A percentile compares a stretch with the other conserved stretches of the same genome.
These are phyloP conservation scores for Stictonetta naevosa DNA, from an alignment of 2,113 vertebrate species.

Conservation along the genomic window DNA sequence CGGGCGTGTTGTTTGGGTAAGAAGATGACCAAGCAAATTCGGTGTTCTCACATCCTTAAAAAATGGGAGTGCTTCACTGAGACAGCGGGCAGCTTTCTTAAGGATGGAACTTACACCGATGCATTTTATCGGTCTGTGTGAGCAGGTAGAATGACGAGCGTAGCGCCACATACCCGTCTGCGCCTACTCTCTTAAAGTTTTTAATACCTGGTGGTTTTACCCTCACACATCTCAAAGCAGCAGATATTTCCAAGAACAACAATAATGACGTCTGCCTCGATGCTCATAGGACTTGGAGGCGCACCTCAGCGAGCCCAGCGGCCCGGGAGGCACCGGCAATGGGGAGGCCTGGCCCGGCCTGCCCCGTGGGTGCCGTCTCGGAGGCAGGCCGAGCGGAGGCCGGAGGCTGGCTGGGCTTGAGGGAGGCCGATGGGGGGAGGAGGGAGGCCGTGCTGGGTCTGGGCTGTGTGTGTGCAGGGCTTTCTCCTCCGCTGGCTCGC, in stretches of 20 bases:
- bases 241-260: constrained; percentile 17
- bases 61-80: neutral
- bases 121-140: neutral
- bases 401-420: neutral
- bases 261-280: neutral
- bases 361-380: too few species aligned
- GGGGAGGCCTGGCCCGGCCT: too few species aligned
- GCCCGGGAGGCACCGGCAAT: too few species aligned
- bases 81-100: neutral
- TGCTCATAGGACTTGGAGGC: neutral
- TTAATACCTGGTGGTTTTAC: neutral
- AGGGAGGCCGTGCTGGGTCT: neutral
- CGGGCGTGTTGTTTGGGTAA: neutral
- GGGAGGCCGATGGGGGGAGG: neutral
- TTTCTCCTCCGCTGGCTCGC: neutral
- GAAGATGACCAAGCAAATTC: neutral
- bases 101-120: constrained; percentile 11
- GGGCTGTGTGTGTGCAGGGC: neutral
- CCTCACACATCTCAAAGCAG: neutral
- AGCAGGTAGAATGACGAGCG: neutral
- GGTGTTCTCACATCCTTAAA: constrained; percentile 17
- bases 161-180: neutral
- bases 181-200: constrained; percentile 22
- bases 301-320: neutral
- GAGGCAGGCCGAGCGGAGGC: neutral